Conservation (phyloP, 2,797 vertebrate genomes). For the Arnoldichthys spilopterus region DNA sequence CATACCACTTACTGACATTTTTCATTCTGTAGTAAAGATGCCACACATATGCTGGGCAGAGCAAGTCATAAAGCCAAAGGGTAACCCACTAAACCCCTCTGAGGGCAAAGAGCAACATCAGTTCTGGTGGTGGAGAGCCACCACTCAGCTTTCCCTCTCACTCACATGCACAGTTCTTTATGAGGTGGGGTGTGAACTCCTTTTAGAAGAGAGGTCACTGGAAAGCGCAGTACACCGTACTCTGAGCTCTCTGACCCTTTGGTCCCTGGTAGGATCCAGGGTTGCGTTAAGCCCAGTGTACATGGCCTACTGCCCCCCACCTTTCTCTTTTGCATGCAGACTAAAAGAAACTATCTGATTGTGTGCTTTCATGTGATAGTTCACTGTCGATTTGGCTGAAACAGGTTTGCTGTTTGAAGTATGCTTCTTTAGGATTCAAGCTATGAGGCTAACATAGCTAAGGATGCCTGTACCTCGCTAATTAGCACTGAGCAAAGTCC, state of each 20-base stretch:
- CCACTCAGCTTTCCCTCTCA: background rate
- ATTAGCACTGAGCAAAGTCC: background rate
- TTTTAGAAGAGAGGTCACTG: background rate
- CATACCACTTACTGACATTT: background rate
- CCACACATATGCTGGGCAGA: slow-evolving; percentile 8
- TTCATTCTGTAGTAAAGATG: background rate
- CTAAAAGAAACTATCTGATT: background rate
- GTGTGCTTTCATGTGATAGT: background rate
- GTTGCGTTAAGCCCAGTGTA: background rate
- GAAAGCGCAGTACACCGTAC: background rate
- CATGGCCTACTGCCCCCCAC: background rate
- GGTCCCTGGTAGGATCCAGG: background rate
- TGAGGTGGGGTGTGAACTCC: background rate
- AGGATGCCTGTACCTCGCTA: background rate
- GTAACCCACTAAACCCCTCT: background rate
- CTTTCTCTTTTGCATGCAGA: background rate
- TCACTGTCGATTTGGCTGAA: background rate
- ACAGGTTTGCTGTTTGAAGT: background rate
- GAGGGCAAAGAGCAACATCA: slow-evolving; percentile 12
- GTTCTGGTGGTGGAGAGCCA: background rate
- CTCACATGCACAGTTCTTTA: background rate
- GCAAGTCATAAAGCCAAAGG: background rate
- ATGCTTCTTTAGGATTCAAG: background rate
- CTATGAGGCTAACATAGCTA: background rate
- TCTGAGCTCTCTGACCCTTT: background rate